Percentiles rank a stretch among this genome's conserved stretches.
These are phyloP conservation scores for Sebastes vulpes DNA, from an alignment of 2,797 vertebrate genomes.

Conservation along the genomic window DNA sequence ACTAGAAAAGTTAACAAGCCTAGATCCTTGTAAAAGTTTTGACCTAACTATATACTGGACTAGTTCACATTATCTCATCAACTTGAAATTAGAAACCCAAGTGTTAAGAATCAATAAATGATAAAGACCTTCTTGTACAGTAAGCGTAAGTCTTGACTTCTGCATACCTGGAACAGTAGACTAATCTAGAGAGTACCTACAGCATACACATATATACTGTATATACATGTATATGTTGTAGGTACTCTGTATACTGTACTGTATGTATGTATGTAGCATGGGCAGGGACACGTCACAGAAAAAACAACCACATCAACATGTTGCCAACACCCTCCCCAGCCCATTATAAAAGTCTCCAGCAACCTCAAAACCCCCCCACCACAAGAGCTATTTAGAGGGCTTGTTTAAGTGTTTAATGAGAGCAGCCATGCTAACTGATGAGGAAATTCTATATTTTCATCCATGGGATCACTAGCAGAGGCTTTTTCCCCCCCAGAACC, in stretches of 20 bases:
- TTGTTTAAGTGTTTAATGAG: slow-evolving; percentile 28
- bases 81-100: background rate
- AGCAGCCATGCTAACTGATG: slow-evolving; percentile 20
- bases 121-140: background rate
- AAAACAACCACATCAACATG: slow-evolving; percentile 39
- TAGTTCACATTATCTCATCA: background rate
- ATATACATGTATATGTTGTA: background rate
- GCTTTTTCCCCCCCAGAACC: slow-evolving; percentile 15
- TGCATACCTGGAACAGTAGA: background rate
- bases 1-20: background rate
- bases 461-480: slow-evolving; percentile 2
- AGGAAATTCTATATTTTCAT: slow-evolving; percentile 41
- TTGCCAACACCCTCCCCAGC: slow-evolving; percentile 39
- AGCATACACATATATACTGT: background rate
- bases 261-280: background rate
- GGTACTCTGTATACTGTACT: background rate
- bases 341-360: slow-evolving; percentile 35
- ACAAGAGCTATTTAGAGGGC: slow-evolving; percentile 12
- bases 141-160: background rate
- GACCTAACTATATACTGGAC: background rate
- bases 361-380: slow-evolving; percentile 12
- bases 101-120: background rate
- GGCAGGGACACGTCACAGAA: background rate
- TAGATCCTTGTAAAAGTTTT: background rate
- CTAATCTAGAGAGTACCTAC: background rate